Evolutionary conservation across 2,113 vertebrate species (phyloP), one percentile per base, ranked within the genome.

Genomic region (Ammodramus savannarum): DNA sequence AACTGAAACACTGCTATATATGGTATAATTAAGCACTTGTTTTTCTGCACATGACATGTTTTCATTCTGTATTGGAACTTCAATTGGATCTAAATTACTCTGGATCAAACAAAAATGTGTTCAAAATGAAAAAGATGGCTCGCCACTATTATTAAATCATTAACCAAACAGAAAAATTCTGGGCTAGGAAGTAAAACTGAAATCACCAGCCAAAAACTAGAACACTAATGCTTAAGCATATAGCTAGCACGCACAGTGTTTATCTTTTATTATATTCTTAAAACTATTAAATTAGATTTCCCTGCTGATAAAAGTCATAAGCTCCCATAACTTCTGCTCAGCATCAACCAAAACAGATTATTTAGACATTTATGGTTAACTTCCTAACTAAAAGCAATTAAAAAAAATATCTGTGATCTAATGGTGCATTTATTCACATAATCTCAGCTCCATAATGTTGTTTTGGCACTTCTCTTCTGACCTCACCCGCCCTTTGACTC

Each of bases 1-100:
- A 96, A 96, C 51, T 97, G 91, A 97, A 97, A 91, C 54, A 95
- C 69, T 95, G 67, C 57, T 96, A 90, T 89, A 96, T 81, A 85
- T 93, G 87, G 91, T 88, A 93, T 95, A 96, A 97, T 97, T 97
- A 97, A 94, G 83, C 91, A 93, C 76, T 96, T 97, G 57, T 95
- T 96, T 97, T 93, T 95, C 88, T 95, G 91, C 96, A 94, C 65
- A 95, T 87, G 86, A 96, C 62, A 90, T 91, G 80, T 95, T 98
- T 97, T 96, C 88, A 97, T 92, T 97, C 93, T 96, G 79, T 79
- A 93, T 29, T 95, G 85, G 87, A 97, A 96, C 95, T 97, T 95
- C 92, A 97, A 86, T 89, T 96, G 89, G 73, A 89, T 94, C 90
- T 94, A 96, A 97, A 96, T 95, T 97, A 78, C 67, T 91, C 76